phyloP scores from a whole-genome alignment of 2,113 vertebrate genomes.

The Podilymbus podiceps region DNA sequence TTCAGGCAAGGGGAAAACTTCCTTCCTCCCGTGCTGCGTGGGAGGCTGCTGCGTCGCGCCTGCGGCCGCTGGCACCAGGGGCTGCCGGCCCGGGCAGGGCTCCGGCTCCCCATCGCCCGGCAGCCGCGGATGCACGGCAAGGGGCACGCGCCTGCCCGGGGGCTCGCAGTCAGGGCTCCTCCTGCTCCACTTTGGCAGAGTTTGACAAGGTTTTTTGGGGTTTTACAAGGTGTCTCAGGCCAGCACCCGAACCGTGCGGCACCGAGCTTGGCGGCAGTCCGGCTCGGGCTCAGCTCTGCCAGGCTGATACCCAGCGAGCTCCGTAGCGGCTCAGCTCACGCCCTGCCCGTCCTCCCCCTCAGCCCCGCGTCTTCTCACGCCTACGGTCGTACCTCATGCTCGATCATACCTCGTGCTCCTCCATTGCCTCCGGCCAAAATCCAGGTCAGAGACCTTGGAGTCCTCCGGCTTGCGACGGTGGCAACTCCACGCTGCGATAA shows the following conservation, averaged over 20 bases:
- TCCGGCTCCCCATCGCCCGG: not conserved
- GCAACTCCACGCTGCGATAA: no score
- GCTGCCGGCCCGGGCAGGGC: not conserved
- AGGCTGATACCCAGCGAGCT: not conserved
- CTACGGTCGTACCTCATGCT: no score
- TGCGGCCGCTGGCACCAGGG: not conserved
- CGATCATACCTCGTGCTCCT: not conserved
- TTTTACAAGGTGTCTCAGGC: not conserved
- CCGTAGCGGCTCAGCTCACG: not conserved
- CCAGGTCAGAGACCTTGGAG: not conserved
- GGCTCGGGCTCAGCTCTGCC: no score
- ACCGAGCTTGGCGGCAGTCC: not conserved
- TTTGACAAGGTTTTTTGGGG: no score
- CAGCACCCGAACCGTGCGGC: rapidly evolving
- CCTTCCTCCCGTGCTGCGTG: not conserved
- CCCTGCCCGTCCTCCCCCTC: not conserved
- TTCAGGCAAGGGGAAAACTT: not conserved
- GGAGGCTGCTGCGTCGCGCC: not conserved
- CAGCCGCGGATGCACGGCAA: rapidly evolving
- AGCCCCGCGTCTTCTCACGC: not conserved
- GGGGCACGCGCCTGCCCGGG: not conserved
- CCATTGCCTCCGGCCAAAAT: no score
- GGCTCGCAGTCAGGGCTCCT: not conserved
- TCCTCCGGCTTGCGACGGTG: no score
- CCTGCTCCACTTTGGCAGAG: no score